Evolutionary conservation across 2,113 vertebrate species (phyloP).

Genomic region (Nothoprocta pentlandii): DNA sequence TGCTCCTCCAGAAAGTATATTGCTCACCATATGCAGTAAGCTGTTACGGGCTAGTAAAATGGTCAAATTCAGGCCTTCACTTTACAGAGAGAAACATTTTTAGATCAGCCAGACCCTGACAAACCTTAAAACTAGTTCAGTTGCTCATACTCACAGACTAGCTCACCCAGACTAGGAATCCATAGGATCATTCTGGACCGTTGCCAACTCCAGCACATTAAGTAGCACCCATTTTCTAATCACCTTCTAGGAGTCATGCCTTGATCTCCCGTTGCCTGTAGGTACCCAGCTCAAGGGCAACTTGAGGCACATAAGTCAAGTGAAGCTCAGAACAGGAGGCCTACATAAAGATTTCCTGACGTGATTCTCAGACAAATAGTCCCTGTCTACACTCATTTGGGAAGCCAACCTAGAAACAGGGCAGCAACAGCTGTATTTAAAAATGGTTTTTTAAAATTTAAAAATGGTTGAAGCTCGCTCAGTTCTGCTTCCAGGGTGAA

Average conservation of each 20-base stretch:
- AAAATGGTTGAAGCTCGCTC: background rate
- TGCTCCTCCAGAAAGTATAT: background rate
- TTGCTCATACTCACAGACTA: background rate
- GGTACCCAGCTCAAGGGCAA: background rate
- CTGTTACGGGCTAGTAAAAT: background rate
- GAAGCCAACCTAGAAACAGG: background rate
- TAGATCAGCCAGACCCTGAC: background rate
- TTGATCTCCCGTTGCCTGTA: background rate
- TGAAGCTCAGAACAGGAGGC: background rate
- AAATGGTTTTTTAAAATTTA: background rate
- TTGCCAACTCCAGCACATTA: background rate
- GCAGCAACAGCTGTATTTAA: background rate
- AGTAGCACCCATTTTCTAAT: background rate
- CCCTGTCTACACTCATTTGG: background rate
- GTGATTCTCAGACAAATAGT: background rate
- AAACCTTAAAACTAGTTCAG: background rate
- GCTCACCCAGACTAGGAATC: background rate
- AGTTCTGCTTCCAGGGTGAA: background rate
- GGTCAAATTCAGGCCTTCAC: background rate
- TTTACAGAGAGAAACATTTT: background rate
- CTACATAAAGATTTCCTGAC: background rate
- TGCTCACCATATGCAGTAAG: background rate
- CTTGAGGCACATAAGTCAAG: background rate
- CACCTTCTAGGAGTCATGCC: background rate
- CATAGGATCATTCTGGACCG: background rate